Evolutionary conservation across 2,113 vertebrate species (phyloP).

Genomic region (Psilopogon haemacephalus): DNA sequence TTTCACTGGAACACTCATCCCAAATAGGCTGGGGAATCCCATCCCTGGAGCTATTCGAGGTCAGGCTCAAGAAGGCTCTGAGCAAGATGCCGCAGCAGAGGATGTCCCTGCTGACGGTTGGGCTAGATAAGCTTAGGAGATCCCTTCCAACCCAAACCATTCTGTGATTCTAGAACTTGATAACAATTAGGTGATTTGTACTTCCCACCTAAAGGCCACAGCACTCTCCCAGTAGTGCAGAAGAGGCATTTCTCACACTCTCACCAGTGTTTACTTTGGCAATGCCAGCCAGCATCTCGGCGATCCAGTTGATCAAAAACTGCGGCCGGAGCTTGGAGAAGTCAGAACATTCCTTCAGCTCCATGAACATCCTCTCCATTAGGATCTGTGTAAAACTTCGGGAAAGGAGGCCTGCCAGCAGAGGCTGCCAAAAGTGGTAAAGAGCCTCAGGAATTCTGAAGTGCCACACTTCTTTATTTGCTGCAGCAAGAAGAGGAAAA

Average conservation of each 20-base stretch:
- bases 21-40: background rate
- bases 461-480: constrained; percentile 66
- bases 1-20: background rate
- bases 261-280: constrained; percentile 75
- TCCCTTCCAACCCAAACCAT: too few species aligned
- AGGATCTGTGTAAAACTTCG: constrained; percentile 82
- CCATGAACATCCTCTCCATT: constrained; percentile 86
- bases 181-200: background rate
- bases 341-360: constrained; percentile 76
- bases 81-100: too few species aligned
- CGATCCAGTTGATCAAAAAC: constrained; percentile 88
- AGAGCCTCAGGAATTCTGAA: constrained; percentile 77
- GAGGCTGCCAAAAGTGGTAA: constrained; percentile 91
- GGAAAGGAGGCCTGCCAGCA: constrained; percentile 84
- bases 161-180: too few species aligned
- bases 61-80: too few species aligned
- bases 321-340: constrained; percentile 70
- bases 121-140: too few species aligned
- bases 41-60: too few species aligned
- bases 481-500: constrained; percentile 16
- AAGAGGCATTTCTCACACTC: background rate
- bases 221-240: background rate
- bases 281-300: constrained; percentile 85
- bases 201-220: background rate
- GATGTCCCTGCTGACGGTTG: too few species aligned